phyloP scores from a whole-genome alignment of 1,140 invertebrate species.

The Saccostrea cuccullata region DNA sequence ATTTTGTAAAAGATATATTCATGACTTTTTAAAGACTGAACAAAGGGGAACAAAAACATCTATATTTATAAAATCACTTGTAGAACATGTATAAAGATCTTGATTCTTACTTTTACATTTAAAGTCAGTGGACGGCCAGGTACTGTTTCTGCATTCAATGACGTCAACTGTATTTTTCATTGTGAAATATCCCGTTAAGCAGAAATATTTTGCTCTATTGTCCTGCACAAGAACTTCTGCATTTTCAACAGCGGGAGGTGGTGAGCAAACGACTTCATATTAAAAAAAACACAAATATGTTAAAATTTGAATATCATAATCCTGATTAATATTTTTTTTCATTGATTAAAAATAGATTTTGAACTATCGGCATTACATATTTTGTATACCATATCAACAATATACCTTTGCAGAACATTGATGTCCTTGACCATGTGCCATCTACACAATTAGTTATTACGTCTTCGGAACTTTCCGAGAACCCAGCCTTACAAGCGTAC shows the following conservation, averaged over 20 bases:
- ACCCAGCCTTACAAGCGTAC: not conserved
- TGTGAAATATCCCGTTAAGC: not conserved
- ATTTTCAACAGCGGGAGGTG: not conserved
- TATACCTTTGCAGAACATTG: slow-evolving; percentile 9
- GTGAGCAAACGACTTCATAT: not conserved
- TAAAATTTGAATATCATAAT: too few species aligned
- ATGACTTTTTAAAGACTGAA: too few species aligned
- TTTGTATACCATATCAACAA: not conserved
- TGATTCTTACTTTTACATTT: not conserved
- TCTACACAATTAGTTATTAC: not conserved
- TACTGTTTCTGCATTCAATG: not conserved
- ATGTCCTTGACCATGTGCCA: not conserved
- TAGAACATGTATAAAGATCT: too few species aligned
- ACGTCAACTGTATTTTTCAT: not conserved
- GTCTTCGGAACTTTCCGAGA: not conserved
- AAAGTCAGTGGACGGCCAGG: not conserved
- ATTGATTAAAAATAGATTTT: too few species aligned
- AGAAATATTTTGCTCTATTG: not conserved
- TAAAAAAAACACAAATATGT: too few species aligned
- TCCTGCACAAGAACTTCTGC: not conserved
- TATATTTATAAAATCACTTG: too few species aligned
- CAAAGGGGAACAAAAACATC: too few species aligned
- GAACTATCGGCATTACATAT: too few species aligned
- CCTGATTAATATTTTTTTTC: too few species aligned
- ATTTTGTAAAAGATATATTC: too few species aligned